Evolutionary conservation across 2,797 vertebrate genomes (phyloP).

Genomic region (Urosaurus nigricauda): DNA sequence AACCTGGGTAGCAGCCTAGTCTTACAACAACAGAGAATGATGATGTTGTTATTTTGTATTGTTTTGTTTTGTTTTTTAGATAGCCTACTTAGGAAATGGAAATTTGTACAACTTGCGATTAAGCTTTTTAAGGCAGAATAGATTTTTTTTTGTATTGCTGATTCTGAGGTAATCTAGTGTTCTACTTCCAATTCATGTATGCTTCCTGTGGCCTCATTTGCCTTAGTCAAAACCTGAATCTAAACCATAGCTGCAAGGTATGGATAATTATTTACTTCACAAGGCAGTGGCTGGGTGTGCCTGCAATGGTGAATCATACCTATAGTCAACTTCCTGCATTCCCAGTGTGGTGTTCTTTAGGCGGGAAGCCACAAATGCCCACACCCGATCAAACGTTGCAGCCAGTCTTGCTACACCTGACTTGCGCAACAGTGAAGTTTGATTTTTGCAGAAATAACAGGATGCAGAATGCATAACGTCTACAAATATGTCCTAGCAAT

Average conservation of each 20-base stretch:
- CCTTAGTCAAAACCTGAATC: slow-evolving; percentile 34
- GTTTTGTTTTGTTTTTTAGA: too few relatives aligned
- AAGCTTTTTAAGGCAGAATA: neutral
- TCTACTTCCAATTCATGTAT: slow-evolving; percentile 17
- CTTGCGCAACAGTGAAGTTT: slow-evolving; percentile 54
- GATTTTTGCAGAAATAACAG: slow-evolving; percentile 63
- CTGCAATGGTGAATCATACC: slow-evolving; percentile 34
- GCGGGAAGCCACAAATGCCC: slow-evolving; percentile 25
- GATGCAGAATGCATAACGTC: slow-evolving; percentile 56
- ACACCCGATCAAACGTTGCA: slow-evolving; percentile 11
- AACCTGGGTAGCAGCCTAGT: too few relatives aligned
- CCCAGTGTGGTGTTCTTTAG: slow-evolving; percentile 18
- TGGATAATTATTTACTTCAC: slow-evolving; percentile 39
- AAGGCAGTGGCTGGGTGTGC: slow-evolving; percentile 49
- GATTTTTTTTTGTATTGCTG: slow-evolving; percentile 24
- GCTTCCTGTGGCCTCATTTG: neutral
- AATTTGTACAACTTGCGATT: neutral
- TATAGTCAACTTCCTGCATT: slow-evolving; percentile 57
- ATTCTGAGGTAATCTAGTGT: neutral
- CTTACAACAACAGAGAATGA: too few relatives aligned
- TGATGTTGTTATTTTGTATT: neutral
- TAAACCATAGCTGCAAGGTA: slow-evolving; percentile 34
- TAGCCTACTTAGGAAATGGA: neutral
- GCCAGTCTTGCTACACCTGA: slow-evolving; percentile 25
- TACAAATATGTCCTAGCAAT: slow-evolving; percentile 53